Evolutionary conservation across 2,113 vertebrate species (phyloP).

Genomic region (Mus spicilegus): DNA sequence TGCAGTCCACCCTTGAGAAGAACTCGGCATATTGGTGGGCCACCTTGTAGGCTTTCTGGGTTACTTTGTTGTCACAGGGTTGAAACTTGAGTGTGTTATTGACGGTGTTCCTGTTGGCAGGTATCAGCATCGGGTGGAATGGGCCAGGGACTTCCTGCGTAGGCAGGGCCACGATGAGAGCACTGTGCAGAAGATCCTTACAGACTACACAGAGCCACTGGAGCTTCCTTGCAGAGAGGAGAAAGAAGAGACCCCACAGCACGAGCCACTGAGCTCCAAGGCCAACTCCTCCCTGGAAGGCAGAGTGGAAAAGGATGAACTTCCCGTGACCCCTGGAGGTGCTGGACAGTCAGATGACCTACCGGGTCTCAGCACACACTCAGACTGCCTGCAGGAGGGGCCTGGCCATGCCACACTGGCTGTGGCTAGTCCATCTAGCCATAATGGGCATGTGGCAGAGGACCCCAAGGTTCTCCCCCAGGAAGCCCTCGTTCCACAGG

Average conservation of each 20-base stretch:
- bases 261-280: not conserved
- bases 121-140: constrained; percentile 88
- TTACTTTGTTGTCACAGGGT: not conserved
- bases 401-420: constrained; percentile 52
- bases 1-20: not conserved
- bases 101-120: constrained; percentile 79
- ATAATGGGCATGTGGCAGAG: constrained; percentile 21
- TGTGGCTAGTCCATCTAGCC: not conserved
- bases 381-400: constrained; percentile 56
- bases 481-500: constrained; percentile 46
- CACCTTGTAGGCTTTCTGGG: not conserved
- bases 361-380: constrained; percentile 20
- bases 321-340: not conserved
- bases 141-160: constrained; percentile 86
- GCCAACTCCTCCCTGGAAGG: not conserved
- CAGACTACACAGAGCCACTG: constrained; percentile 84
- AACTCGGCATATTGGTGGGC: not conserved
- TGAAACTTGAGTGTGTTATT: not conserved
- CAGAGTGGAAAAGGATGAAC: not conserved
- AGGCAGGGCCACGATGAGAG: constrained; percentile 89
- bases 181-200: constrained; percentile 80
- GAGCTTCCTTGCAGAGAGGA: not conserved
- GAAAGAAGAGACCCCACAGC: not conserved
- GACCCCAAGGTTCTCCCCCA: not conserved
- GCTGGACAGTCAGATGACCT: fast-evolving